Conservation (phyloP, 2,797 vertebrate genomes). For the Gymnocypris eckloni region DNA sequence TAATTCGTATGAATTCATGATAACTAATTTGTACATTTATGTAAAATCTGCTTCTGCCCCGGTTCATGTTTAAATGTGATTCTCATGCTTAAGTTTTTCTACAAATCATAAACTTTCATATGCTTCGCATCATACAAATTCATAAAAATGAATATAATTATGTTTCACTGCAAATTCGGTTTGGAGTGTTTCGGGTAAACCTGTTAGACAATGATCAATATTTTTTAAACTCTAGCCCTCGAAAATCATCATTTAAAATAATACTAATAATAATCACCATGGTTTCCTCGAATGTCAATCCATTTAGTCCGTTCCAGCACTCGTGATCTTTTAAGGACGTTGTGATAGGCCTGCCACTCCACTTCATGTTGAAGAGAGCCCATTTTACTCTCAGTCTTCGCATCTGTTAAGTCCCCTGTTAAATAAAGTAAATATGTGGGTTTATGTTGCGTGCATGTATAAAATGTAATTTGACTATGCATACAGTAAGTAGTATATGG, state of each 20-base stretch:
- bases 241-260: background rate
- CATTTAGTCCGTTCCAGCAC: constrained; percentile 94
- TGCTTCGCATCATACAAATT: background rate
- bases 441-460: background rate
- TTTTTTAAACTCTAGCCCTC: background rate
- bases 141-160: background rate
- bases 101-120: background rate
- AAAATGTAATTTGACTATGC: background rate
- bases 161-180: background rate
- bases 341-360: constrained; percentile 95
- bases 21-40: background rate
- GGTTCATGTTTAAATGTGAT: background rate
- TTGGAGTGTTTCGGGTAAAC: too few species aligned
- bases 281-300: constrained; percentile 97
- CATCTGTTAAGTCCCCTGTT: constrained; percentile 94
- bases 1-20: background rate
- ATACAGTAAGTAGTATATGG: background rate
- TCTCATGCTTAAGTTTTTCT: background rate
- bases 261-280: constrained; percentile 78
- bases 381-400: constrained; percentile 89
- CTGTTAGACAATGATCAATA: background rate
- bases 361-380: constrained; percentile 92
- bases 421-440: constrained; percentile 31
- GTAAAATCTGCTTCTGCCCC: too few species aligned
- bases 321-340: constrained; percentile 87